These are phyloP conservation scores for Chamaea fasciata DNA, from an alignment of 2,113 vertebrate genomes.

Conservation along the genomic window DNA sequence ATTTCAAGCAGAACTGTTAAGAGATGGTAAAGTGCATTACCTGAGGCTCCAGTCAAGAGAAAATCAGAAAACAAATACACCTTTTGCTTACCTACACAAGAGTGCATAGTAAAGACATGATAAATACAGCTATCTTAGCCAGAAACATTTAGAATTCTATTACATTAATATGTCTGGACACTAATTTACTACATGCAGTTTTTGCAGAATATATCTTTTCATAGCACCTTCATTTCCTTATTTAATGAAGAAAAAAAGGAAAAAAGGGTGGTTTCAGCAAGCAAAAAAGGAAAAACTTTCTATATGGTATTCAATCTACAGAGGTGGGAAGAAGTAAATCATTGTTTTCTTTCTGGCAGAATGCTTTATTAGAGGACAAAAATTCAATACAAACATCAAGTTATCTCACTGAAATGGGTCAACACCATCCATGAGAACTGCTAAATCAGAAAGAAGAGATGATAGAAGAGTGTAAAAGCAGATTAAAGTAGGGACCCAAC, in stretches of 20 bases:
- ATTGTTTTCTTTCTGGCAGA: neutral
- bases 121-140: neutral
- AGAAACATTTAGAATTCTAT: neutral
- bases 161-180: neutral
- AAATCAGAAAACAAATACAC: slow-evolving; percentile 13
- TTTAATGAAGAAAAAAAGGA: neutral
- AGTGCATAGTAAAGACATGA: neutral
- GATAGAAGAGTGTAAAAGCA: neutral
- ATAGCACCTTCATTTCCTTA: neutral
- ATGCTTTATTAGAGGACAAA: neutral
- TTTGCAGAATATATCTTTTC: neutral
- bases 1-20: neutral
- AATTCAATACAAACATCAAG: neutral
- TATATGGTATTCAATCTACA: neutral
- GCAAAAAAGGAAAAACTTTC: neutral
- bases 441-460: neutral
- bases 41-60: neutral
- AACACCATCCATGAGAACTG: neutral
- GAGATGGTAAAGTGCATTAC: neutral
- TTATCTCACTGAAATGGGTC: neutral
- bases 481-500: neutral
- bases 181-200: neutral
- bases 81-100: neutral
- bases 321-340: neutral
- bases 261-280: neutral